Evolutionary conservation across 1,140 invertebrate genomes (phyloP).

Genomic region (Lucilia cuprina): DNA sequence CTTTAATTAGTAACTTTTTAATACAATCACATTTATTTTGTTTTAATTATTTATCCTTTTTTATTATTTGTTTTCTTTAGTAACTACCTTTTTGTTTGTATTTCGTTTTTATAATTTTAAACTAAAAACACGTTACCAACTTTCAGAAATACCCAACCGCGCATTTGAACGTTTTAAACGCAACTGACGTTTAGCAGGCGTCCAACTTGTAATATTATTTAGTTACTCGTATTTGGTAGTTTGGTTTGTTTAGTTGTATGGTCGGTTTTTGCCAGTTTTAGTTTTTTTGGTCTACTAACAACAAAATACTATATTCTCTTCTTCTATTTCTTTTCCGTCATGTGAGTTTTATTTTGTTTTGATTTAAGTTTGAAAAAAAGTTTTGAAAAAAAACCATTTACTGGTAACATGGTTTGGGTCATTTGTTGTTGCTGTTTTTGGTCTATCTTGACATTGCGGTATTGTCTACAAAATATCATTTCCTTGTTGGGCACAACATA

Average conservation of each 20-base stretch:
- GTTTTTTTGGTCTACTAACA: background rate
- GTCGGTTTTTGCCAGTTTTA: background rate
- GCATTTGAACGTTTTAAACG: slow-evolving; percentile 20
- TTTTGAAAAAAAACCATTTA: background rate
- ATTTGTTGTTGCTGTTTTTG: background rate
- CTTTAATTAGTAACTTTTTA: background rate
- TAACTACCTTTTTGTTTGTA: background rate
- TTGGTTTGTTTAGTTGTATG: background rate
- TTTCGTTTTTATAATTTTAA: background rate
- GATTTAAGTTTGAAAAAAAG: background rate
- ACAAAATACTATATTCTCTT: background rate
- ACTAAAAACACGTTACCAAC: background rate
- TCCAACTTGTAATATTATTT: slow-evolving; percentile 18
- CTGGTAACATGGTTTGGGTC: background rate
- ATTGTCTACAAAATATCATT: background rate
- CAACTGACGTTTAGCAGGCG: slow-evolving; percentile 13
- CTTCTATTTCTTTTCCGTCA: background rate
- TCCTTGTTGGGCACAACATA: slow-evolving; percentile 5
- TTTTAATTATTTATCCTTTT: background rate
- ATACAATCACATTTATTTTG: background rate
- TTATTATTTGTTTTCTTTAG: background rate
- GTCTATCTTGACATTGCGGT: slow-evolving; percentile 2
- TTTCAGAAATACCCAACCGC: slow-evolving; percentile 7
- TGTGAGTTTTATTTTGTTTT: background rate
- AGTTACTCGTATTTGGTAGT: slow-evolving; percentile 19